These are phyloP conservation scores for Musca vetustissima DNA, from an alignment of 1,140 invertebrate genomes.

Conservation along the genomic window DNA sequence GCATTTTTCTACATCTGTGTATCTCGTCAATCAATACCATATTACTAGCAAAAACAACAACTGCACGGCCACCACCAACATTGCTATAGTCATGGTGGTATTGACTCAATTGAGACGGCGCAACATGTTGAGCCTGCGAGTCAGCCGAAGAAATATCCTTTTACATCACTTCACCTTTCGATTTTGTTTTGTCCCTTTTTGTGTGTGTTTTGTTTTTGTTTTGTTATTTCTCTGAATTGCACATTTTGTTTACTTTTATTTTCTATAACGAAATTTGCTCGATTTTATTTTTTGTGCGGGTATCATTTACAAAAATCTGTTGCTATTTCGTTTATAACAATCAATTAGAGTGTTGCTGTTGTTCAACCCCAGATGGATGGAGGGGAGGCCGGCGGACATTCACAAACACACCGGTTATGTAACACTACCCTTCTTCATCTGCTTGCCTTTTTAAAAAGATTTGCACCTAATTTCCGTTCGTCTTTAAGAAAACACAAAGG, in stretches of 20 bases:
- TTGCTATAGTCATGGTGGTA: neutral
- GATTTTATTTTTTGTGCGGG: neutral
- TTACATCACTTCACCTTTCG: no score
- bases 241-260: slow-evolving; percentile 1
- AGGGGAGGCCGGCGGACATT: no score
- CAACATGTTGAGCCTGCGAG: neutral
- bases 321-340: neutral
- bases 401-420: no score
- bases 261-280: no score
- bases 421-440: no score
- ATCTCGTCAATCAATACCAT: neutral
- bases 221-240: neutral
- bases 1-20: neutral
- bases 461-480: no score
- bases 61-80: neutral
- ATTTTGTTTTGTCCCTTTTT: no score
- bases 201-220: no score
- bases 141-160: neutral
- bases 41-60: neutral
- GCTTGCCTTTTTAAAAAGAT: no score
- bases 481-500: no score
- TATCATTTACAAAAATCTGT: slow-evolving; percentile 24
- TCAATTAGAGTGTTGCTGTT: no score
- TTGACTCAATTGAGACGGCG: neutral
- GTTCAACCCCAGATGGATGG: no score